Evolutionary conservation across 2,888 invertebrate genomes (phyloP).

Genomic region (Apantesis nais): DNA sequence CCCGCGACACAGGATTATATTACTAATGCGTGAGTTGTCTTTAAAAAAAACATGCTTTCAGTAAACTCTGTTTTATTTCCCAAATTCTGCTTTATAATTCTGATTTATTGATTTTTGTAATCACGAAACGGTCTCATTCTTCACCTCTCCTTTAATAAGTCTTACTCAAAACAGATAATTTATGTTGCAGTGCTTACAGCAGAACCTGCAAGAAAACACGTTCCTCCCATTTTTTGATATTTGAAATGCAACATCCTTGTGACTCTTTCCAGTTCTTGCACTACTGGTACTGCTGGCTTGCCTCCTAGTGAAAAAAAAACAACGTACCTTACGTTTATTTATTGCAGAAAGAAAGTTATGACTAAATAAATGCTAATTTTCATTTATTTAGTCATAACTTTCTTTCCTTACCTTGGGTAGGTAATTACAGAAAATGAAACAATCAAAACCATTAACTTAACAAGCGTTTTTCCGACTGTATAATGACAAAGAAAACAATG

Average conservation of each 20-base stretch:
- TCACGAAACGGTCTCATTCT: background rate
- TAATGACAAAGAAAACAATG: slow-evolving; percentile 38
- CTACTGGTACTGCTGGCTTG: too few species aligned
- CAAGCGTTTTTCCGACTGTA: slow-evolving; percentile 24
- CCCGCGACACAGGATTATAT: too few species aligned
- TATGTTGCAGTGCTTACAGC: too few species aligned
- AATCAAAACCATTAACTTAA: slow-evolving; percentile 29
- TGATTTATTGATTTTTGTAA: background rate
- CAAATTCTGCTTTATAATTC: background rate
- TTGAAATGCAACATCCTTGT: too few species aligned
- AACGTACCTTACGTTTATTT: background rate
- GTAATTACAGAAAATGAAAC: slow-evolving; percentile 26
- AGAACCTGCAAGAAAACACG: too few species aligned
- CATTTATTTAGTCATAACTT: background rate
- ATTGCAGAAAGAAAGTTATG: background rate
- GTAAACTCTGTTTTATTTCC: background rate
- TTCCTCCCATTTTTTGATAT: too few species aligned
- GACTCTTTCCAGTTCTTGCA: too few species aligned
- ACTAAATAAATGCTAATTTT: too few species aligned
- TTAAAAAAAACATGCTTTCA: too few species aligned
- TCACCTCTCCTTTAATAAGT: background rate
- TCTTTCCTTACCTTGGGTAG: slow-evolving; percentile 6
- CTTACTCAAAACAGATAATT: too few species aligned
- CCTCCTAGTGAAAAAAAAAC: background rate
- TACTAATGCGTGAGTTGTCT: too few species aligned